Evolutionary conservation across 2,888 invertebrate genomes (phyloP), one percentile per base, ranked within the genome.

Genomic region (Aquatica leii): DNA sequence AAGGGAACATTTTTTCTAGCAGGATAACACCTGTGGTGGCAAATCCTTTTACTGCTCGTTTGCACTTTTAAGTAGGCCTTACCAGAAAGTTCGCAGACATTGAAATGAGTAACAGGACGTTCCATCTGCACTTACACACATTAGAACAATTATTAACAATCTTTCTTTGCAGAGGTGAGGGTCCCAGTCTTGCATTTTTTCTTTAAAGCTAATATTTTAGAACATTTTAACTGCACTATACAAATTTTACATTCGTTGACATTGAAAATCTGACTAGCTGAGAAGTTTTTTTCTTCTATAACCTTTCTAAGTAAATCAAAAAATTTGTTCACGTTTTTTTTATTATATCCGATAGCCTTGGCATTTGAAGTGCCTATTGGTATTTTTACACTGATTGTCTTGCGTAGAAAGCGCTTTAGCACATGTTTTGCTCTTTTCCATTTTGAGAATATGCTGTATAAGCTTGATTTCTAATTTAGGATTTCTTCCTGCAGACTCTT

Each of bases 301-400:
- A 57, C 18, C 21, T 61, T 57, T 53, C 64, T 51, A 1, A 66
- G 48, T 35, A 63, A 24, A 40, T 55, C 51, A 31, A 66, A 66
- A 48, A 66, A 62, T n/a, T n/a, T n/a, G n/a, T 43, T 40, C 4
- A 61, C 56, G n/a, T 14, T 46, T 56, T 54, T 14, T 56, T 49
- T 52, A 46, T 56, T 65, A 51, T 62, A 65, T 6, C 61, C 57
- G 8, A 31, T 2, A 35, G 53, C 24, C 17, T 61, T 18, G 35
- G 56, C 57, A 12, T 41, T 6, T 2, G 40, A 40, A 12, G 40
- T 40, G 8, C 40, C 40, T 3, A 9, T 40, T 5, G 40, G 40
- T 40, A 5, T 60, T 56, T 58, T 35, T 35, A 58, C 1, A 31
- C 48, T 43, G 20, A 55, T 41, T 20, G 2, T 8, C 2, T 41